Evolutionary conservation across 2,113 vertebrate species (phyloP).

Genomic region (Oenanthe oenanthe): DNA sequence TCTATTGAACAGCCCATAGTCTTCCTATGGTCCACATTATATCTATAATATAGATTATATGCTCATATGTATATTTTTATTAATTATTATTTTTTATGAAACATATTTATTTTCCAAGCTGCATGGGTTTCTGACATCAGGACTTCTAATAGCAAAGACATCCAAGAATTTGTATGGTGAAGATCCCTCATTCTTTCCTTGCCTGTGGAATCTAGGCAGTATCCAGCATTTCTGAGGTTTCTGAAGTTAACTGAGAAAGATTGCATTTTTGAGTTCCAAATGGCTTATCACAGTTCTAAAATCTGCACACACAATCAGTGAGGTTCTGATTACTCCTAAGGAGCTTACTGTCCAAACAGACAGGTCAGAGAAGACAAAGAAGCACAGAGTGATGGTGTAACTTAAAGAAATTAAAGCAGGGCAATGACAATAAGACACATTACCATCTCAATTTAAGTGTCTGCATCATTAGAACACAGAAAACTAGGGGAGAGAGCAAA

Average conservation of each 20-base stretch:
- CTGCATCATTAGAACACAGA: background rate
- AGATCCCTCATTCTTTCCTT: background rate
- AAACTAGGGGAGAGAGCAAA: background rate
- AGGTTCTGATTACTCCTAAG: background rate
- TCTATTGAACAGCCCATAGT: background rate
- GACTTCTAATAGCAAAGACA: background rate
- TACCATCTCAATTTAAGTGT: background rate
- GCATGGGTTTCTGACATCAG: background rate
- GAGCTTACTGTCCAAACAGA: background rate
- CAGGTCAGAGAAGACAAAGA: background rate
- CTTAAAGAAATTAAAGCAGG: background rate
- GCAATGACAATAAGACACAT: background rate
- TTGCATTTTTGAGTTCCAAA: background rate
- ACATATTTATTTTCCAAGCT: background rate
- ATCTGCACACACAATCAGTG: fast-evolving
- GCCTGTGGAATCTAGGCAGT: background rate
- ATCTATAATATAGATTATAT: background rate
- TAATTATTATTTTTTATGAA: background rate
- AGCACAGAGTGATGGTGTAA: background rate
- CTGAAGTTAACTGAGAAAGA: background rate
- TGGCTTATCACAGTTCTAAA: background rate
- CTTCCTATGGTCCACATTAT: background rate
- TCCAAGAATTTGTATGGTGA: background rate
- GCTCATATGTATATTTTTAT: background rate
- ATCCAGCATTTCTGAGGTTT: background rate